These are phyloP conservation scores for Linnaemya vulpina DNA, from an alignment of 2,888 invertebrate species.

Conservation along the genomic window DNA sequence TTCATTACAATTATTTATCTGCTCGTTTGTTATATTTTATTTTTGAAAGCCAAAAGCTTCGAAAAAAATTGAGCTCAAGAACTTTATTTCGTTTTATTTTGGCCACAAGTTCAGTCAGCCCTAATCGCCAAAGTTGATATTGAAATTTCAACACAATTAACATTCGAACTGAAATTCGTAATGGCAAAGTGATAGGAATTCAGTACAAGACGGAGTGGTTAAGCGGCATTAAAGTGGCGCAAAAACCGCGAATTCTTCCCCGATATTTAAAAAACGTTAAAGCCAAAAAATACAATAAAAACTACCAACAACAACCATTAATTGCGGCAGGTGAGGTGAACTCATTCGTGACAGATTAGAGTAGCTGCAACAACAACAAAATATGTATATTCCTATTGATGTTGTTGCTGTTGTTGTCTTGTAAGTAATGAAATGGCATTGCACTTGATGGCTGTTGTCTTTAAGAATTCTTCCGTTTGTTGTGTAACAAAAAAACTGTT, in stretches of 20 bases:
- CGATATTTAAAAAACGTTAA: conserved; percentile 49
- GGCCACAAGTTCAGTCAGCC: conserved; percentile 7
- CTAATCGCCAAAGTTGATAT: conserved; percentile 32
- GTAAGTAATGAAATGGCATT: conserved; percentile 67
- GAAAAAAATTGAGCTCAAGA: conserved; percentile 55
- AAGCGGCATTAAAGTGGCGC: conserved; percentile 58
- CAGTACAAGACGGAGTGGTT: conserved; percentile 22
- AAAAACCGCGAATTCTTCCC: conserved; percentile 71
- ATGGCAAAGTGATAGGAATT: conserved; percentile 7
- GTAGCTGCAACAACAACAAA: conserved; percentile 47
- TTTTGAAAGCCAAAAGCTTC: conserved; percentile 26
- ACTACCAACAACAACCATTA: conserved; percentile 62
- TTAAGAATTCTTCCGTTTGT: conserved; percentile 69
- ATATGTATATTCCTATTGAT: conserved; percentile 5
- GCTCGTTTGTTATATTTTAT: conserved; percentile 1
- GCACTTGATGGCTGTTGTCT: conserved; percentile 65
- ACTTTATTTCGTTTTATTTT: conserved; percentile 49
- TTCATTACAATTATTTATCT: conserved; percentile 63
- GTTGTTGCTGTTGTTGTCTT: neutral
- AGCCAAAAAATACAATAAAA: conserved; percentile 39
- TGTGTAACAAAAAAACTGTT: conserved; percentile 16
- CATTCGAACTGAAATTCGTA: conserved; percentile 58
- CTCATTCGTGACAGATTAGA: conserved; percentile 72
- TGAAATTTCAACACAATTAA: conserved; percentile 64
- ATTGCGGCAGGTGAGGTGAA: conserved; percentile 73